These are phyloP conservation scores for Tenthredo amoena DNA, from an alignment of 2,888 invertebrate species.

Conservation along the genomic window DNA sequence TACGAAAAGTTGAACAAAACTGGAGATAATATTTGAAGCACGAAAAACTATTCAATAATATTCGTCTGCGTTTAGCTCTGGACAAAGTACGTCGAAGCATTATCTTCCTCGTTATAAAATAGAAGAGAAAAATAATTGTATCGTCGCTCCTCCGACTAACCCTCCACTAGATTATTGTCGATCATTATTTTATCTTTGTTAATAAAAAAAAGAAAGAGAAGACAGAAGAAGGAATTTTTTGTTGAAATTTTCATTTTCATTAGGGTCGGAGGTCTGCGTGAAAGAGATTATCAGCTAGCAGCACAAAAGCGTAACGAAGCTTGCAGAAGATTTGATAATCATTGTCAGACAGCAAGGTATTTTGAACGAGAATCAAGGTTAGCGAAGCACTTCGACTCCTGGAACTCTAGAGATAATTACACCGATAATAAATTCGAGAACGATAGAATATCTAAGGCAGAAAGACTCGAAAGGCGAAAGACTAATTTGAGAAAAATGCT, in stretches of 20 bases:
- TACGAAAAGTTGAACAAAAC: slow-evolving; percentile 28
- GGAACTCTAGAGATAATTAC: slow-evolving; percentile 63
- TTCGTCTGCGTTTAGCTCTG: background rate
- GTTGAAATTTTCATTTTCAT: slow-evolving; percentile 56
- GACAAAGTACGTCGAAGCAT: slow-evolving; percentile 3
- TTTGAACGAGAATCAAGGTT: slow-evolving; percentile 70
- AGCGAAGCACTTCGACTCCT: slow-evolving; percentile 70
- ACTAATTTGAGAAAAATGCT: slow-evolving; percentile 66
- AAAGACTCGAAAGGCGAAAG: slow-evolving; percentile 64
- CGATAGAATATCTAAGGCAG: slow-evolving; percentile 59
- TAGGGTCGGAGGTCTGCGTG: slow-evolving; percentile 68
- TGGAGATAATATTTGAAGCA: slow-evolving; percentile 6
- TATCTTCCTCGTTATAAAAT: slow-evolving; percentile 4
- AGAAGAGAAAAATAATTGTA: background rate
- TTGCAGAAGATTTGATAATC: slow-evolving; percentile 65
- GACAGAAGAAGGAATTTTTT: slow-evolving; percentile 2
- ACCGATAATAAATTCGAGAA: slow-evolving; percentile 52
- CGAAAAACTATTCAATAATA: background rate
- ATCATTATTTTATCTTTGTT: background rate
- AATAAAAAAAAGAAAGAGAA: background rate
- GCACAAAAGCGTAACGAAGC: slow-evolving; percentile 72
- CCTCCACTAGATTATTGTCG: background rate
- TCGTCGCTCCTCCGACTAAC: slow-evolving; percentile 8
- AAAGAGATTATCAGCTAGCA: slow-evolving; percentile 72
- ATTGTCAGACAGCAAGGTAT: slow-evolving; percentile 70